Evolutionary conservation across 2,797 vertebrate genomes (phyloP).

Genomic region (Bovichtus diacanthus): DNA sequence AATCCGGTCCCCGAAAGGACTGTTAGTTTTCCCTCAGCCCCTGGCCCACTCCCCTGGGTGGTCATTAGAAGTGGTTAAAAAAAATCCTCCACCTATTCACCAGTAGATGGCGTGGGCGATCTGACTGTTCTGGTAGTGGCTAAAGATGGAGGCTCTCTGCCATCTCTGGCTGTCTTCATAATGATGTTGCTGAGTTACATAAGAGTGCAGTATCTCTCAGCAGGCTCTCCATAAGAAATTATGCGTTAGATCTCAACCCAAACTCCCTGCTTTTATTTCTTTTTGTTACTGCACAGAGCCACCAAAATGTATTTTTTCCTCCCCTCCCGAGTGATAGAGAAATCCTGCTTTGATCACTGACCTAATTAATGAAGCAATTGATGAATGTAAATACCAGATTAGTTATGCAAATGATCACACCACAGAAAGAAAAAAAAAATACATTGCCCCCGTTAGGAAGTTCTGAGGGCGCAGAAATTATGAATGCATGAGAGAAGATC

Average conservation of each 20-base stretch:
- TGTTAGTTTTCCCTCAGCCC: conserved; percentile 56
- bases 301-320: conserved; percentile 52
- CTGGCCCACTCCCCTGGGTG: conserved; percentile 67
- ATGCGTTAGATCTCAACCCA: conserved; percentile 77
- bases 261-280: conserved; percentile 65
- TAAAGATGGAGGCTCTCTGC: conserved; percentile 65
- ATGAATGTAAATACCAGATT: conserved; percentile 86
- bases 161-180: conserved; percentile 76
- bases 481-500: conserved; percentile 78
- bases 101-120: conserved; percentile 83
- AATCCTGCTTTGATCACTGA: conserved; percentile 83
- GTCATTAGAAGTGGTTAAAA: conserved; percentile 74
- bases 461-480: conserved; percentile 72
- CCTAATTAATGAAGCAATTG: conserved; percentile 86
- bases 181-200: conserved; percentile 85
- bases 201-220: conserved; percentile 84
- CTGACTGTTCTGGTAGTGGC: conserved; percentile 58
- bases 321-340: conserved; percentile 60
- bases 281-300: conserved; percentile 65
- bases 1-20: conserved; percentile 65
- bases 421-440: conserved; percentile 39
- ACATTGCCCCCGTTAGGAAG: conserved; percentile 74
- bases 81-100: conserved; percentile 56
- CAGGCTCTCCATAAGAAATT: conserved; percentile 79
- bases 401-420: conserved; percentile 81